Base-by-base conservation (phyloP, 2,113 vertebrate species). In the Mystacornis crossleyi region DNA sequence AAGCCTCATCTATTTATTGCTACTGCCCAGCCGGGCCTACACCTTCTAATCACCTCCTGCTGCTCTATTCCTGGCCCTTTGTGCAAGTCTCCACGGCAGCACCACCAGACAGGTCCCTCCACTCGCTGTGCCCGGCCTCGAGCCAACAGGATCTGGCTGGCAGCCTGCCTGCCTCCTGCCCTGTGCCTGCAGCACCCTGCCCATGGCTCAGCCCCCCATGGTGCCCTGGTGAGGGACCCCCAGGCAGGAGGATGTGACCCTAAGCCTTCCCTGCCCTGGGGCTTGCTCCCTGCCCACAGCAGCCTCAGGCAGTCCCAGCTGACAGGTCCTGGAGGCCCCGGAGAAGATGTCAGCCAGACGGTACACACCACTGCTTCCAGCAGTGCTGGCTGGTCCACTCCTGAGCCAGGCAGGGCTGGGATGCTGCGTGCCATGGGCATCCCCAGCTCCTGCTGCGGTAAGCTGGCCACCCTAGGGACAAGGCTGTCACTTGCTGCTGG, bases 1-100 rank as follows among this genome's bases (percentile, higher is more conserved):
- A 85, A 95, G 74, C 28, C 34, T 81, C 0, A 0, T 86, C 94
- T 96, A 85, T 87, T 96, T 95, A 93, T 95, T 87, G 95, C 95
- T 83, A 87, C 86, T 18, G 0, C 87, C 87, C 53, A 93, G 81
- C n/a, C 7, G 0, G 70, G 87, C 62, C 90, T 7, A 6, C 70
- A 72, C 89, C 38, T 83, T 73, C 74, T 95, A 91, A 96, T 96
- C 93, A 65, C 78, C 96, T 94, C 75, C 66, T 75, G 78, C 78
- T 4, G 8, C 81, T 89, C 94, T 95, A 51, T 94, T 95, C 91
- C 95, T 87, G 81, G 87, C 78, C 89, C 77, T 61, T 91, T 96
- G 91, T 95, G 95, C 95, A 96, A 95, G 57, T 54, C 67, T 65
- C 47, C 4, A 1, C 0, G 0, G 77, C 81, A 89, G 73, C 85